phyloP scores from a whole-genome alignment of 2,797 vertebrate genomes.

The Serranus cabrilla region DNA sequence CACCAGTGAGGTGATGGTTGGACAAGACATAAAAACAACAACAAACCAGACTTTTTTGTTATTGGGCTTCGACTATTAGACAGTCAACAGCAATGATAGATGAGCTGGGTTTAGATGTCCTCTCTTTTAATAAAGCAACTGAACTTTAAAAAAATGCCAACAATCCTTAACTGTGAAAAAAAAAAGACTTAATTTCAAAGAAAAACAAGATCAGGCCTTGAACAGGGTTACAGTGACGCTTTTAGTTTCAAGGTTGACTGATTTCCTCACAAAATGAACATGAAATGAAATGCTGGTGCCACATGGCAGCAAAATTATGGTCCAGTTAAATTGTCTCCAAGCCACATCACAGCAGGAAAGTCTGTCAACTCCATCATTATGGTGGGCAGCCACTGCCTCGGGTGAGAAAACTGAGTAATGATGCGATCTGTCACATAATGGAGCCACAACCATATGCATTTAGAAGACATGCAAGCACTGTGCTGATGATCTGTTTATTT shows the following conservation, averaged over 20 bases:
- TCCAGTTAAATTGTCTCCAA: conserved; percentile 49
- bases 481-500: conserved; percentile 54
- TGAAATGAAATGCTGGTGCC: conserved; percentile 53
- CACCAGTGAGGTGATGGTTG: no score
- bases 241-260: not conserved
- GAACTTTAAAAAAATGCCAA: not conserved
- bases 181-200: not conserved
- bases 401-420: conserved; percentile 44
- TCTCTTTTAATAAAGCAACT: conserved; percentile 8
- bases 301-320: conserved; percentile 31
- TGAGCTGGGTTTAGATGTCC: not conserved
- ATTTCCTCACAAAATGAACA: conserved; percentile 42
- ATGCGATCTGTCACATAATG: conserved; percentile 19
- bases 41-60: not conserved
- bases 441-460: conserved; percentile 36
- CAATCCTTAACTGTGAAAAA: not conserved
- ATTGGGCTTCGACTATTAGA: not conserved
- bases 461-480: conserved; percentile 34
- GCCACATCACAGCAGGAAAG: conserved; percentile 37
- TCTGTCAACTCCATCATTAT: conserved; percentile 57
- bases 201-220: conserved; percentile 9
- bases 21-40: no score
- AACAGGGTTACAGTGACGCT: not conserved
- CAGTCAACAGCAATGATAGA: not conserved
- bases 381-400: conserved; percentile 42